Evolutionary conservation across 2,113 vertebrate genomes (phyloP), one percentile per base, ranked within the genome.

Genomic region (Girardinichthys multiradiatus): DNA sequence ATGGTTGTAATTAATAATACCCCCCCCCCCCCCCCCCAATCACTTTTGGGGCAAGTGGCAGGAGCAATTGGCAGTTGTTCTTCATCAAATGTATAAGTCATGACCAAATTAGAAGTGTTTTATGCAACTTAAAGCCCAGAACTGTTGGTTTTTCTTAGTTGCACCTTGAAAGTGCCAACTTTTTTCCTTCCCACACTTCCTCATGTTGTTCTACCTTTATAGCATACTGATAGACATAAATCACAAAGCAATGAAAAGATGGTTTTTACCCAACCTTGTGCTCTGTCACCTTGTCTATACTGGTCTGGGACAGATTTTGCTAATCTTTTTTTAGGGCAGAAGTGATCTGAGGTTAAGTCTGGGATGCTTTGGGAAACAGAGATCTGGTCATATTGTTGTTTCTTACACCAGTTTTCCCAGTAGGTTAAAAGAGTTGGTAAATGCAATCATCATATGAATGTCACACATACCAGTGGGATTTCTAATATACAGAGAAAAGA

Each of bases 361-460:
- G 27, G 72, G 29, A 58, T 19, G 68, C 80, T 60, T 68, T 62
- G 42, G 42, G 73, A 70, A 63, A 59, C 60, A 31, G 57, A 33
- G 61, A 60, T 42, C 51, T 29, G 10, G 67, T 60, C 14, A 17
- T 60, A 10, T 57, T 24, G 61, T 70, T 61, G 66, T 64, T 62
- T 67, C 61, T 33, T 66, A 57, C 24, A 59, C 54, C 58, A 61
- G n/a, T 37, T 64, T 68, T n/a, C 39, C 30, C 54, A 48, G 75
- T 54, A 17, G 62, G 42, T 17, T 19, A 19, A 72, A 59, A 65
- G 57, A 78, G 60, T 70, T 14, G 0, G n/a, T 60, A 78, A 75
- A 70, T 67, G 29, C 59, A 63, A 57, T 60, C 29, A 57, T 60
- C 14, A 37, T 67, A 65, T 65, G 76, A 80, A 76, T 81, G 82